These are phyloP conservation scores for Psittacara wagleri DNA, from an alignment of 2,113 vertebrate genomes.

Conservation along the genomic window DNA sequence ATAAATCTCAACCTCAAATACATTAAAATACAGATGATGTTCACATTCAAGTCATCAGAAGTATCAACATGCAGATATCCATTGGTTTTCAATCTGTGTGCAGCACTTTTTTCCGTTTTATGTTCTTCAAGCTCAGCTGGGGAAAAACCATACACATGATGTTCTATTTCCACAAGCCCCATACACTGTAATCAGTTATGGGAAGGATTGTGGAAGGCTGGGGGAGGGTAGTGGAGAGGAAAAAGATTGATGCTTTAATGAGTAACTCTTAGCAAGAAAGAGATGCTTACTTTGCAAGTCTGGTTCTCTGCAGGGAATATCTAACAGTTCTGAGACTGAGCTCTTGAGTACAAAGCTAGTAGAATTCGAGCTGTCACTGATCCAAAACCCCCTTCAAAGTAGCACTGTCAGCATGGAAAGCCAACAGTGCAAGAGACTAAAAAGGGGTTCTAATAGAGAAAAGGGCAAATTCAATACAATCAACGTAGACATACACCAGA, in stretches of 20 bases:
- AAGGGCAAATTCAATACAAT: background rate
- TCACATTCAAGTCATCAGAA: background rate
- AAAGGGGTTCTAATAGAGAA: background rate
- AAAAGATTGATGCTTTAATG: conserved; percentile 43
- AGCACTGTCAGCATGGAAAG: conserved; percentile 46
- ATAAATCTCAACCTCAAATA: background rate
- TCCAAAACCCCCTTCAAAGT: conserved; percentile 43
- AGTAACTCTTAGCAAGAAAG: conserved; percentile 38
- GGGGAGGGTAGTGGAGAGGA: conserved; percentile 1
- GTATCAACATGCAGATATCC: background rate
- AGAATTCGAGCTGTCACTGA: conserved; percentile 49
- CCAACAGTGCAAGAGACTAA: background rate
- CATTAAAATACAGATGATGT: background rate
- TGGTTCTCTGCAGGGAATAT: conserved; percentile 54
- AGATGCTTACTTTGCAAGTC: conserved; percentile 64
- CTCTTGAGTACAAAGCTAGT: conserved; percentile 39
- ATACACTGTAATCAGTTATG: background rate
- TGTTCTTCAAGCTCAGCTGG: background rate
- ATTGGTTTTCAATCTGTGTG: background rate
- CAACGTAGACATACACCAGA: background rate
- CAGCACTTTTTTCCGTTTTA: background rate
- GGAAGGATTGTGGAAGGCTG: background rate
- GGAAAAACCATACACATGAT: background rate
- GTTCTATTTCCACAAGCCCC: conserved; percentile 27
- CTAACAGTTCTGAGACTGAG: conserved; percentile 27